Evolutionary conservation across 2,888 invertebrate genomes (phyloP).

Genomic region (Prosapia bicincta): DNA sequence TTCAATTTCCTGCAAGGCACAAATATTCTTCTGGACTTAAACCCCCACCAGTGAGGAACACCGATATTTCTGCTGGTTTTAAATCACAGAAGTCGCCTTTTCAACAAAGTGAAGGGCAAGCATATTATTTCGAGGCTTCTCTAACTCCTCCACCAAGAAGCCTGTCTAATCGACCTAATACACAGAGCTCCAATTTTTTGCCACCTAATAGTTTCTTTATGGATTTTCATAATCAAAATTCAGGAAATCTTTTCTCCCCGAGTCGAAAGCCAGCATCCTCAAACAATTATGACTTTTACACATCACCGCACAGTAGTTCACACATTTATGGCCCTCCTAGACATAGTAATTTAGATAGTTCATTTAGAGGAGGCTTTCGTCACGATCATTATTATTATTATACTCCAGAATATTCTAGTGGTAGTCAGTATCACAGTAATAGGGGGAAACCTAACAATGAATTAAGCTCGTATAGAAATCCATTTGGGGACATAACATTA

Average conservation of each 20-base stretch:
- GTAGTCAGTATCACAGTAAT: not conserved
- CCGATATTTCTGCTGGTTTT: not conserved
- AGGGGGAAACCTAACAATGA: conserved; percentile 7
- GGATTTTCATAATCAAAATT: conserved; percentile 25
- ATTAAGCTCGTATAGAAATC: conserved; percentile 3
- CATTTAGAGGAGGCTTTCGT: conserved; percentile 11
- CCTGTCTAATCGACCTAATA: conserved; percentile 17
- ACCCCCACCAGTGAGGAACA: conserved; percentile 19
- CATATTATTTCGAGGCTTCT: conserved; percentile 33
- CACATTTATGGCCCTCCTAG: conserved; percentile 19
- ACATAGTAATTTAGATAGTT: conserved; percentile 18
- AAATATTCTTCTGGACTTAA: conserved; percentile 13
- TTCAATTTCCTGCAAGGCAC: conserved; percentile 18
- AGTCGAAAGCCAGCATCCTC: not conserved
- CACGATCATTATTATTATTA: conserved; percentile 15
- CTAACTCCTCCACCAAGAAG: conserved; percentile 34
- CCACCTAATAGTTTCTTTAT: conserved; percentile 33
- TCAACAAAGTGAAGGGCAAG: conserved; percentile 21
- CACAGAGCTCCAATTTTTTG: conserved; percentile 28
- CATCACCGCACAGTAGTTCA: conserved; percentile 6
- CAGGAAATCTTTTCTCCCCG: not conserved
- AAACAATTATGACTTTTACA: conserved; percentile 27
- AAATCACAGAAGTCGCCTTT: conserved; percentile 3
- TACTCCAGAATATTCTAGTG: conserved; percentile 4
- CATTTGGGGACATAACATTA: conserved; percentile 32